Conservation (phyloP, 2,113 vertebrate species). For the Lipotes vexillifer region DNA sequence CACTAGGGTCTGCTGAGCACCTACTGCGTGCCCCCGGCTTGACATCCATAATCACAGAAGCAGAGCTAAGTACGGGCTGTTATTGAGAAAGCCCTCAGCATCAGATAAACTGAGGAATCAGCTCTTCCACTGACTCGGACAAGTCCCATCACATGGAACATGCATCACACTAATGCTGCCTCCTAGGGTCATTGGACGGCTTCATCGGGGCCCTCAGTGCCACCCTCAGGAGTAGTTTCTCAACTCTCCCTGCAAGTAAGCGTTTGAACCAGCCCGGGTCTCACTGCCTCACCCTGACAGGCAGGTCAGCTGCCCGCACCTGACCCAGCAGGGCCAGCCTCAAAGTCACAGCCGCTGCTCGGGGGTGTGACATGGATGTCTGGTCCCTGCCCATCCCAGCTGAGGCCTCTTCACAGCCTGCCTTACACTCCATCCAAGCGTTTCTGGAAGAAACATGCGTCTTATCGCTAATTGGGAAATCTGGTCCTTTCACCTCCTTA, state of each 20-base stretch:
- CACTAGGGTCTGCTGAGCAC: neutral
- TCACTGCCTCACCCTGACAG: fast-evolving
- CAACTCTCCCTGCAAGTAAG: neutral
- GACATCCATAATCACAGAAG: neutral
- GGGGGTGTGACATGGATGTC: fast-evolving
- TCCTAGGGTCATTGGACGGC: neutral
- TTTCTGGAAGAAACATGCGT: too few species aligned
- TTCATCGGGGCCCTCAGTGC: neutral
- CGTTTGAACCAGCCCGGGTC: neutral
- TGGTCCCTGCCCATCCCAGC: neutral
- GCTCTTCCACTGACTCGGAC: neutral
- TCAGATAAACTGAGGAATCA: neutral
- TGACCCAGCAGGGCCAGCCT: neutral
- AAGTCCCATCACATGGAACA: neutral
- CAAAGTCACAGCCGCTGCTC: fast-evolving
- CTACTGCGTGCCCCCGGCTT: fast-evolving
- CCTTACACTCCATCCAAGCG: neutral
- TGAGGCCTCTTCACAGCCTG: neutral
- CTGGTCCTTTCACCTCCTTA: neutral
- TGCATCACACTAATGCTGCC: fast-evolving
- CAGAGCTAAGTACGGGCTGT: neutral
- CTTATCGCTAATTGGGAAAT: fast-evolving
- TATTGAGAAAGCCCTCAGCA: neutral
- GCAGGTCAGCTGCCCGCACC: neutral
- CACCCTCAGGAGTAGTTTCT: neutral